Base-by-base conservation (phyloP, 64 coral and sea anemone species). In the Pocillopora verrucosa region DNA sequence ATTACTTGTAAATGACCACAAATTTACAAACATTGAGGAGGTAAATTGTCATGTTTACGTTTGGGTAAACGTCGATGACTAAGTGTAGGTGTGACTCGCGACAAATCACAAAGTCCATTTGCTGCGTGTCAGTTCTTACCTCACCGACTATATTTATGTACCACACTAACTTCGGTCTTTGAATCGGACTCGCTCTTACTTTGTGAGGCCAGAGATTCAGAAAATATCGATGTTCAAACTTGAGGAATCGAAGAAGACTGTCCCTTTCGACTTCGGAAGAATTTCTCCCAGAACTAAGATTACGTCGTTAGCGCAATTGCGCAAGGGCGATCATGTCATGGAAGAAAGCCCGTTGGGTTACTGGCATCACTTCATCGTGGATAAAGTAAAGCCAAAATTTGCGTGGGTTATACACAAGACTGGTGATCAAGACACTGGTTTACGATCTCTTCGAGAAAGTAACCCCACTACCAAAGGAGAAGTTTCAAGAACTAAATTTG, bases 341-440 rank as follows among this genome's bases (percentile, higher is more conserved):
- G 95, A 96, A 61, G 95, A 96, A 79, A 92, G 92, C 36, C 83
- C 91, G 16, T 13, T 96, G 0, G 95, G 95, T 9, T 96, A 96
- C 51, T 96, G 95, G 95, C 95, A 96, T 75, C 95, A 96, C 69
- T 96, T 93, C 17, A 96, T 96, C 7, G 95, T 96, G 17, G 95
- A 96, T n/a, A 96, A 96, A 93, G 95, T 96, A 37, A 88, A 91
- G 30, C 38, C 88, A 16, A 93, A 96, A 62, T 96, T 88, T 78
- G 95, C 79, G 36, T 96, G 88, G 94, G 79, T 92, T 34, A 96
- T 96, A 24, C 94, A 96, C 37, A 96, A 96, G 68, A 96, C 95
- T 16, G 95, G 95, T 65, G 95, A 93, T 62, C 13, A 59, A 69
- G 86, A 96, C 35, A 96, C 91, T 34, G 95, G 95, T 58, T 82